Base-by-base conservation (phyloP, 1,140 invertebrate genomes). In the Centruroides sculpturatus region DNA sequence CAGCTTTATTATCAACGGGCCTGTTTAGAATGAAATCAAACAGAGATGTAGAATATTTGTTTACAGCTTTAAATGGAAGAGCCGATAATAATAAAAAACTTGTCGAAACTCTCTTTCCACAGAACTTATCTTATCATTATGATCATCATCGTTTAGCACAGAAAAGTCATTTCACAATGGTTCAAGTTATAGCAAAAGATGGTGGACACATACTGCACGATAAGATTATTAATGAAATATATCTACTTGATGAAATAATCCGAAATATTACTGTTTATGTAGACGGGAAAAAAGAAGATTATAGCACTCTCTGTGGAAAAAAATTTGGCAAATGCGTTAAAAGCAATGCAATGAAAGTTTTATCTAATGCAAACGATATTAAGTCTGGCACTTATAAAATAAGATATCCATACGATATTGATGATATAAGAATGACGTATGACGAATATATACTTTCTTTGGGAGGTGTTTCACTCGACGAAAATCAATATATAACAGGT, bases 21-120 rank as follows among this genome's bases (percentile, higher is more conserved):
- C 87, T 85, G 70, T 89, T 92, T 73, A 80, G 81, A 69, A 82
- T 92, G 55, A 75, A 85, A 64, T 91, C 89, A 74, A 86, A 89
- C 76, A 89, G 90, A 71, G 89, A 93, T 75, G 89, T 89, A 2
- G 89, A 92, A 71, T 92, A 91, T 74, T 78, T 93, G 5, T 93
- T 93, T 76, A 89, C 87, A 12, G 89, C 89, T 0, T 77, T 89
- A 57, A 84, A 86, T 67, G 89, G 89, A 0, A 83, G 83, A 58
- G 87, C 71, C 6, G 72, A 71, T 59, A 73, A 79, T 52, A 89
- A 92, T 69, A 79, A 89, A 64, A 79, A 82, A 34, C 80, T 91
- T 56, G 85, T 90, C 36, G 89, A 92, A 13, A 59, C 56, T 1
- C 46, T 65, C 4, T 67, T 67, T 50, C 65, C 65, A 7, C 62